A percentile compares a stretch with the other conserved stretches of the same genome.
These are phyloP conservation scores for Drosophila lini DNA, from an alignment of 1,140 invertebrate species.

Conservation along the genomic window DNA sequence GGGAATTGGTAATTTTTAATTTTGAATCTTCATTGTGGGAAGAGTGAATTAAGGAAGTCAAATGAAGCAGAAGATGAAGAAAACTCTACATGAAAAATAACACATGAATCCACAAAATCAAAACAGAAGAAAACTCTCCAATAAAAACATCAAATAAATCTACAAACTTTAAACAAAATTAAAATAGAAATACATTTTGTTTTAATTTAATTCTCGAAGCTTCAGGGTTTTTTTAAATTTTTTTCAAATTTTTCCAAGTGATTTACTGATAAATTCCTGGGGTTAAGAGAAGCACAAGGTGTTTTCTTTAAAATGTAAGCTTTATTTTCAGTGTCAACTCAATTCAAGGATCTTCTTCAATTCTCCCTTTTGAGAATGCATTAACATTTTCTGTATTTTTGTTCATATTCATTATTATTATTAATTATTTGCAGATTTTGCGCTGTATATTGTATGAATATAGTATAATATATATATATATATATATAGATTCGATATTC, in stretches of 20 bases:
- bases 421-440: constrained; percentile 29
- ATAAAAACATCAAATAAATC: background rate
- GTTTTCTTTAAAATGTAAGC: constrained; percentile 28
- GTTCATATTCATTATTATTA: constrained; percentile 1
- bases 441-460: constrained; percentile 57
- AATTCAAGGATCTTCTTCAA: constrained; percentile 17
- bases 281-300: too few species aligned
- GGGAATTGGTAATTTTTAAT: too few species aligned
- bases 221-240: background rate
- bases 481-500: constrained; percentile 58
- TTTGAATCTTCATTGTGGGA: too few species aligned
- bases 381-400: constrained; percentile 47
- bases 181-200: background rate
- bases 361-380: constrained; percentile 21
- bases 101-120: background rate
- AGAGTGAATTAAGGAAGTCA: too few species aligned
- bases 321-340: constrained; percentile 32
- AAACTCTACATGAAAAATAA: background rate
- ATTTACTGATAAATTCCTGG: too few species aligned
- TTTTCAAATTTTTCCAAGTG: too few species aligned
- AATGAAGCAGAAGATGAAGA: too few species aligned
- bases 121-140: too few species aligned
- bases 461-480: constrained; percentile 28
- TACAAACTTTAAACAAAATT: background rate
- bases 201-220: background rate